Conservation (phyloP, 1,140 invertebrate genomes). For the Drosophila gunungcola region DNA sequence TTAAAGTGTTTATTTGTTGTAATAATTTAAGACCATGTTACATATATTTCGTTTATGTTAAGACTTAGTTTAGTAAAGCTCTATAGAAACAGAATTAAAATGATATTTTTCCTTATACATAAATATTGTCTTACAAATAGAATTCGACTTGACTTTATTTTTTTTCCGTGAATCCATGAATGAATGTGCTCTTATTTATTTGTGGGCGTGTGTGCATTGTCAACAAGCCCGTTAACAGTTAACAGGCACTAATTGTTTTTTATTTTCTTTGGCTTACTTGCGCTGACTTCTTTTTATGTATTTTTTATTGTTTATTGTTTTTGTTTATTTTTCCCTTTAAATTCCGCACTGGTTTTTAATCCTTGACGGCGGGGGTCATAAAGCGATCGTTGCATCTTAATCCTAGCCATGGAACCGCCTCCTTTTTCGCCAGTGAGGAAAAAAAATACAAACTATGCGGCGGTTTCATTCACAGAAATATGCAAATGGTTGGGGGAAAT, state of each 20-base stretch:
- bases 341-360: constrained; percentile 1
- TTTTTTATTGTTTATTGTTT: not conserved
- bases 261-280: constrained; percentile 9
- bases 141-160: not conserved
- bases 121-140: too few species aligned
- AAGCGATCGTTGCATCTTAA: constrained; percentile 35
- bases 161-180: not conserved
- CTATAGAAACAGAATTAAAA: too few species aligned
- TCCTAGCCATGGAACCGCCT: constrained; percentile 4
- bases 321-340: constrained; percentile 13
- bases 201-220: constrained; percentile 36
- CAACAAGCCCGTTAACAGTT: constrained; percentile 49
- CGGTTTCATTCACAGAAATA: constrained; percentile 53
- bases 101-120: too few species aligned
- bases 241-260: constrained; percentile 50
- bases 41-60: too few species aligned
- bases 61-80: too few species aligned
- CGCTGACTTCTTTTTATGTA: constrained; percentile 13
- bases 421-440: not conserved
- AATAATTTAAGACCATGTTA: too few species aligned
- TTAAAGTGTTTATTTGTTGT: not conserved
- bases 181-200: constrained; percentile 7
- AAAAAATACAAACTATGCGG: constrained; percentile 48
- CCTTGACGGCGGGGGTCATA: constrained; percentile 12
- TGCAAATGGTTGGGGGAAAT: constrained; percentile 18